Percentiles rank a stretch among this genome's conserved stretches.
phyloP scores from a whole-genome alignment of 2,797 vertebrate species.

The Danio jaintianensis region DNA sequence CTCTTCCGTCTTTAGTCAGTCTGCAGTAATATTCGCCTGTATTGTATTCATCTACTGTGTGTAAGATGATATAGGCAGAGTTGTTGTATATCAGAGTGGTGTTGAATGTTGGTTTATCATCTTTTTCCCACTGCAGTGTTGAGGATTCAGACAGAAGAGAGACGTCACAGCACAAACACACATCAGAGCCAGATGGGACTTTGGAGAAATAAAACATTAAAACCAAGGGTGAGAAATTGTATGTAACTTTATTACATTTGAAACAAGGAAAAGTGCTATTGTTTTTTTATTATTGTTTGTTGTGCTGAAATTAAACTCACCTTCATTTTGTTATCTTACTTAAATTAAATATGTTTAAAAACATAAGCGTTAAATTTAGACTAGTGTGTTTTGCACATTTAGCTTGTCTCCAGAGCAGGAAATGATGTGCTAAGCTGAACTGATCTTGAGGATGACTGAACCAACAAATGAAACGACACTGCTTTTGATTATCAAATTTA shows the following conservation, averaged over 20 bases:
- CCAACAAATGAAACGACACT: too few species aligned
- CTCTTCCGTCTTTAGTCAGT: neutral
- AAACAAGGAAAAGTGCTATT: neutral
- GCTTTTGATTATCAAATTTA: too few species aligned
- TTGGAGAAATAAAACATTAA: neutral
- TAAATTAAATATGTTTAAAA: neutral
- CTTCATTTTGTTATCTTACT: neutral
- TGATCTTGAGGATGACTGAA: slow-evolving; percentile 11
- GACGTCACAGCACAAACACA: slow-evolving; percentile 26
- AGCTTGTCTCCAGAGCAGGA: neutral
- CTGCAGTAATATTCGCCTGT: slow-evolving; percentile 31
- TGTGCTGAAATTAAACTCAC: neutral
- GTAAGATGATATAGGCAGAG: slow-evolving; percentile 50
- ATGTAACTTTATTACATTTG: too few species aligned
- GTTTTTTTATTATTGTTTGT: too few species aligned
- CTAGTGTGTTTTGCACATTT: neutral
- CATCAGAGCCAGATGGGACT: neutral
- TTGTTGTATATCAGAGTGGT: slow-evolving; percentile 48
- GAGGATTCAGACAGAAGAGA: slow-evolving; percentile 31
- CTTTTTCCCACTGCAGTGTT: slow-evolving; percentile 37
- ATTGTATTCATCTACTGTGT: slow-evolving; percentile 35
- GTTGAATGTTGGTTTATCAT: slow-evolving; percentile 7
- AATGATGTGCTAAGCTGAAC: neutral
- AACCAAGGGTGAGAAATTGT: neutral
- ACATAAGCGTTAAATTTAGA: neutral